Evolutionary conservation across 2,797 vertebrate species (phyloP).

Genomic region (Rhabdomys pumilio): DNA sequence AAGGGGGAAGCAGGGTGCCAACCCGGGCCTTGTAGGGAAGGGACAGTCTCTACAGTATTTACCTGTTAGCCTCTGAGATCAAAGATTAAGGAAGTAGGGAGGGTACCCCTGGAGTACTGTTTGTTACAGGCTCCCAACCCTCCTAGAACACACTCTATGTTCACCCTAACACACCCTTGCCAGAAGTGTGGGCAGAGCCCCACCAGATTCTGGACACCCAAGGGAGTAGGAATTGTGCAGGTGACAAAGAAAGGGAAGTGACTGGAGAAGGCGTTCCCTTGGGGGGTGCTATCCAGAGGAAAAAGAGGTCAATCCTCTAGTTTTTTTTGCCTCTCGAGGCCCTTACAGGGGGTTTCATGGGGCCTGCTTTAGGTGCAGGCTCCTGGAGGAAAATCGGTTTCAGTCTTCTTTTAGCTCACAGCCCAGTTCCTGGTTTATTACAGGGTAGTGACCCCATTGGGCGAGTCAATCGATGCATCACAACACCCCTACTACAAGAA

Average conservation of each 20-base stretch:
- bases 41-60: neutral
- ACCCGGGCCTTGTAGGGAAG: neutral
- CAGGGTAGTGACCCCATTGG: neutral
- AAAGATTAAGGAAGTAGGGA: neutral
- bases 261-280: constrained; percentile 28
- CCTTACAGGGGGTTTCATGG: neutral
- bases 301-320: constrained; percentile 48
- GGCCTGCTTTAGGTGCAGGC: neutral
- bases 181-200: constrained; percentile 18
- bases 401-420: neutral
- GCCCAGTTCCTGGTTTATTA: neutral
- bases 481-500: neutral
- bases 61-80: neutral
- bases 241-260: constrained; percentile 14
- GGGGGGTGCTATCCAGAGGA: constrained; percentile 52
- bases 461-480: neutral
- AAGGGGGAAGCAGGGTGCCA: neutral
- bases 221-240: neutral
- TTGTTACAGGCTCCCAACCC: neutral
- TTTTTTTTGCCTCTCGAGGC: neutral
- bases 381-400: neutral
- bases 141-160: neutral
- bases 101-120: neutral
- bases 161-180: constrained; percentile 13
- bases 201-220: neutral